Evolutionary conservation across 2,888 invertebrate genomes (phyloP).

Genomic region (Eilema depressum): DNA sequence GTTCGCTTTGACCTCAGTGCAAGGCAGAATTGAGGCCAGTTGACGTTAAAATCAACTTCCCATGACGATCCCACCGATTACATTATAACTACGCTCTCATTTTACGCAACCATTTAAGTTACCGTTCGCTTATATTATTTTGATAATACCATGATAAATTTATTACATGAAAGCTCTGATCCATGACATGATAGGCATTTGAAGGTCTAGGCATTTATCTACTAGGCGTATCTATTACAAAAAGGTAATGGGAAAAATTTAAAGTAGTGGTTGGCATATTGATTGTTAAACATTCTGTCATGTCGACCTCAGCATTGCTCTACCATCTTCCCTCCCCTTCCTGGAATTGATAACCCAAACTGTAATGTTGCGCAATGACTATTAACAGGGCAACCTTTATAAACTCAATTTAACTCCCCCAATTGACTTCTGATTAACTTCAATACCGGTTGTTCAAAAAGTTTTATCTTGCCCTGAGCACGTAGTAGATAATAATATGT

Average conservation of each 20-base stretch:
- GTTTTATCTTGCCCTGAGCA: too few species aligned
- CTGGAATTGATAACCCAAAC: neutral
- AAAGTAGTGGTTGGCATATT: too few species aligned
- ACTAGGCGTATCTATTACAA: too few species aligned
- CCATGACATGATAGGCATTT: conserved; percentile 17
- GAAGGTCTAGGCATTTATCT: too few species aligned
- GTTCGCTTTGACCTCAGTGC: neutral
- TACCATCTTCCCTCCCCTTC: neutral
- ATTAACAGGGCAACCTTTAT: neutral
- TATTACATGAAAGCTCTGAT: conserved; percentile 21
- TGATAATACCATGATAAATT: conserved; percentile 20
- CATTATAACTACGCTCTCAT: conserved; percentile 31
- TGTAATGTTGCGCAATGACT: neutral
- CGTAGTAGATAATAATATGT: too few species aligned
- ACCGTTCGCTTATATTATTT: conserved; percentile 31
- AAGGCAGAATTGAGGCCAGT: conserved; percentile 3
- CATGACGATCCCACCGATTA: conserved; percentile 38
- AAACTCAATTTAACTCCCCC: neutral
- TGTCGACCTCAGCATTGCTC: too few species aligned
- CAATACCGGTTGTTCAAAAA: neutral
- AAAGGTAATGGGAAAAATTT: too few species aligned
- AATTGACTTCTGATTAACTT: neutral
- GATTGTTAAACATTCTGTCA: too few species aligned
- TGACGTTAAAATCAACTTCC: conserved; percentile 32
- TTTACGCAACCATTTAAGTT: conserved; percentile 35